Evolutionary conservation across 2,113 vertebrate genomes (phyloP), one percentile per base, ranked within the genome.

Genomic region (Collichthys lucidus): DNA sequence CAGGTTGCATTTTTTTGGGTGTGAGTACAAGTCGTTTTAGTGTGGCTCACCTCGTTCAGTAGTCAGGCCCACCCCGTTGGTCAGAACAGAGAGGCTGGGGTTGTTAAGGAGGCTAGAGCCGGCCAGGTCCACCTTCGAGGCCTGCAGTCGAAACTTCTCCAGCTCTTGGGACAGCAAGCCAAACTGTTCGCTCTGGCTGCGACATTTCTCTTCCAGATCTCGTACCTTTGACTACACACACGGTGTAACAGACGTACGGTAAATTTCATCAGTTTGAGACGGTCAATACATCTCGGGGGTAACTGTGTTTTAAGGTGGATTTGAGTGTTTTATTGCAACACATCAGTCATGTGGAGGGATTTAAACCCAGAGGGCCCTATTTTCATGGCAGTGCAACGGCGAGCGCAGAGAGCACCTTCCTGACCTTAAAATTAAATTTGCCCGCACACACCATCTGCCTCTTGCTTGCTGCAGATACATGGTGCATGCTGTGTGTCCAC

Each of bases 131-230:
- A 96, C 94, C 89, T 96, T 97, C 1, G 96, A 97, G 1, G 97
- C 95, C 78, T 98, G 98, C 83, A 97, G 93, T 9, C 96, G 96
- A 89, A 99, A 99, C 82, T 97, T 96, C 62, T 96, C 95, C 92
- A 99, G 93, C 82, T 99, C 98, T 72, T 96, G 96, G 0, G 97
- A 96, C 88, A 99, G 94, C 88, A 97, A 88, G 88, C 96, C 95
- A 82, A 99, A 99, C 93, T 98, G 98, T 80, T 98, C 96, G 0
- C 96, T 97, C 84, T 99, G 98, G 88, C 92, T 99, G 65, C 96
- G 97, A 81, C 98, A 99, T 83, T 98, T 98, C 2, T 98, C 97
- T 89, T 99, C 98, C 73, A 99, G 95, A 57, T 98, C 97, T 59
- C 95, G 96, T 53, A 99, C 98, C 76, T 97, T 96, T 22, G 96